A percentile compares a stretch with the other conserved stretches of the same genome.
Evolutionary conservation across 2,888 invertebrate species (phyloP).

Genomic region (Sycophila texana): DNA sequence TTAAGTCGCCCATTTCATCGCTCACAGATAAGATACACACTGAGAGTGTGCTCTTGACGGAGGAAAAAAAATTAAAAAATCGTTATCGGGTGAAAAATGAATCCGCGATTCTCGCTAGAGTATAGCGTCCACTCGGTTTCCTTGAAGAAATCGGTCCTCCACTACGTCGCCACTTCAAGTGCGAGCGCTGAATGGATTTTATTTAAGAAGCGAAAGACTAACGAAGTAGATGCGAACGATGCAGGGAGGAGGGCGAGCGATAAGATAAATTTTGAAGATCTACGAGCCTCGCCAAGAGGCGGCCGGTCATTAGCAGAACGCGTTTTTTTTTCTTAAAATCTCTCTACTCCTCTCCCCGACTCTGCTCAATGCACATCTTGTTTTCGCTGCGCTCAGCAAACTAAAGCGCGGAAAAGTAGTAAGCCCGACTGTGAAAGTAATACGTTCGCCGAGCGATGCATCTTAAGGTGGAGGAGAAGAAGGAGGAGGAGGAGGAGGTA

Average conservation of each 20-base stretch:
- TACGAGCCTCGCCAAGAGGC: constrained; percentile 23
- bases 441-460: constrained; percentile 28
- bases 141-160: constrained; percentile 16
- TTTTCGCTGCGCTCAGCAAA: constrained; percentile 9
- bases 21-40: constrained; percentile 2
- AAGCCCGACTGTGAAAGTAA: constrained; percentile 30
- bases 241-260: constrained; percentile 25
- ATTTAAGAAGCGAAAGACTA: constrained; percentile 11
- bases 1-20: no score
- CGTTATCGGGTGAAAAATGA: constrained; percentile 5
- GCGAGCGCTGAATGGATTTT: constrained; percentile 17
- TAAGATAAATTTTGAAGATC: constrained; percentile 55
- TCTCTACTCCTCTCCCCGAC: neutral
- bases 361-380: constrained; percentile 36
- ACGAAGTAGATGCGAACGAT: constrained; percentile 17
- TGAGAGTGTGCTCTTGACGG: neutral
- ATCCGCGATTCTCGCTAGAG: neutral
- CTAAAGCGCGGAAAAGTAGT: constrained; percentile 32
- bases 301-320: constrained; percentile 40
- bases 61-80: constrained; percentile 2
- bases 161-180: constrained; percentile 2
- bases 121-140: neutral
- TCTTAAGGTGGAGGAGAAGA: constrained; percentile 10
- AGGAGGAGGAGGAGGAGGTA: constrained; percentile 9
- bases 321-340: neutral